Evolutionary conservation across 2,113 vertebrate species (phyloP).

Genomic region (Spheniscus mendiculus): DNA sequence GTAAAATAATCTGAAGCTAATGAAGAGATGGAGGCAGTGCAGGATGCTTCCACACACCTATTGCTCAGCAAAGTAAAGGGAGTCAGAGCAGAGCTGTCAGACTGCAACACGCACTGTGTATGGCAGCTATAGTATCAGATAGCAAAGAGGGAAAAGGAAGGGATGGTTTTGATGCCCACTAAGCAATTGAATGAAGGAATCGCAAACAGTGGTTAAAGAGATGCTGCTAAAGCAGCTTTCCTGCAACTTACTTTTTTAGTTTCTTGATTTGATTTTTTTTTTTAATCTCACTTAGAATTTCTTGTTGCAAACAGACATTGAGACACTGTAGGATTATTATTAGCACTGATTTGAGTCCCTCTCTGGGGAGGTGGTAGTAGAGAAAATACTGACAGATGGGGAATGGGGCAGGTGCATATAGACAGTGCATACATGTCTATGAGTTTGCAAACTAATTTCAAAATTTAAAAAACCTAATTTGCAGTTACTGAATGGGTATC

Average conservation of each 20-base stretch:
- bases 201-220: not conserved
- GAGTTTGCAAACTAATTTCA: not conserved
- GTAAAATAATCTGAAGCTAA: not conserved
- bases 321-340: not conserved
- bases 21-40: not conserved
- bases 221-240: not conserved
- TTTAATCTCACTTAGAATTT: not conserved
- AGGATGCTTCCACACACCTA: not conserved
- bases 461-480: not conserved
- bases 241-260: not conserved
- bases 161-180: not conserved
- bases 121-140: not conserved
- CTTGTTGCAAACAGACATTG: not conserved
- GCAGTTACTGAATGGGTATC: not conserved
- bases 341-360: not conserved
- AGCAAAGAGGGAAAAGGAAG: not conserved
- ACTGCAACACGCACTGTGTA: not conserved
- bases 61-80: not conserved
- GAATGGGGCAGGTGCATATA: not conserved
- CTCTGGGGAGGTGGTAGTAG: not conserved
- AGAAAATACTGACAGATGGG: not conserved
- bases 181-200: not conserved
- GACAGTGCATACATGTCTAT: rapidly evolving
- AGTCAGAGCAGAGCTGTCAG: not conserved
- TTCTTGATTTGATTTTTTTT: not conserved